Base-by-base conservation (phyloP, 1,140 invertebrate genomes). In the Piezodorus guildinii region DNA sequence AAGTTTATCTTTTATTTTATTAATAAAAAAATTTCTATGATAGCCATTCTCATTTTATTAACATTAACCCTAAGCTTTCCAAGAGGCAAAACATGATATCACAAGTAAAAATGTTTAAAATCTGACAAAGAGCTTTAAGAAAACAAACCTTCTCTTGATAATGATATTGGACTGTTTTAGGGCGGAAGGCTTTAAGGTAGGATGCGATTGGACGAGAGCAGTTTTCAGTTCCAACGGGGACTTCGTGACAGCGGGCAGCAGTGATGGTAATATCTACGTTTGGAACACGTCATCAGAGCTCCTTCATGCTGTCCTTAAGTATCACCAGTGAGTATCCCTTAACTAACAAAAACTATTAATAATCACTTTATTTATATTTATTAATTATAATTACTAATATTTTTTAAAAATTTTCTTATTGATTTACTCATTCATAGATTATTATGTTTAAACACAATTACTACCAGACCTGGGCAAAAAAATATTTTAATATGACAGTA, bases 141-240 rank as follows among this genome's bases (percentile, higher is more conserved):
- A 39, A 39, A 39, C 34, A 39, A 39, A 39, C 34, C 34, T 39
- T 12, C 6, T 39, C 34, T 39, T 39, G 6, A 39, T 30, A 30
- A 30, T 39, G 3, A 10, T 10, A 39, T 10, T 12, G 12, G 12
- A 39, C 49, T 49, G 43, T 70, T 64, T 62, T 77, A 96, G 93
- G 74, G 87, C 88, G 72, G 94, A 97, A 69, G 86, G 87, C 39
- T 97, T 98, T 75, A 93, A 93, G 79, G 88, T 97, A 60, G 90
- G 90, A 39, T 94, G 88, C 77, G 96, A 98, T 78, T 97, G 88
- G 83, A 82, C 90, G 21, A 81, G 94, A 71, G 93, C 93, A 15
- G 84, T 86, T 45, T 97, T 98, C 73, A 96, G 93, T 71, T 90
- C 90, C 21, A 88, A 93, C 74, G 90, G 86, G 4, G 82, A 87